Conservation (phyloP, 2,888 invertebrate species). For the Lepidochrysops patricia region DNA sequence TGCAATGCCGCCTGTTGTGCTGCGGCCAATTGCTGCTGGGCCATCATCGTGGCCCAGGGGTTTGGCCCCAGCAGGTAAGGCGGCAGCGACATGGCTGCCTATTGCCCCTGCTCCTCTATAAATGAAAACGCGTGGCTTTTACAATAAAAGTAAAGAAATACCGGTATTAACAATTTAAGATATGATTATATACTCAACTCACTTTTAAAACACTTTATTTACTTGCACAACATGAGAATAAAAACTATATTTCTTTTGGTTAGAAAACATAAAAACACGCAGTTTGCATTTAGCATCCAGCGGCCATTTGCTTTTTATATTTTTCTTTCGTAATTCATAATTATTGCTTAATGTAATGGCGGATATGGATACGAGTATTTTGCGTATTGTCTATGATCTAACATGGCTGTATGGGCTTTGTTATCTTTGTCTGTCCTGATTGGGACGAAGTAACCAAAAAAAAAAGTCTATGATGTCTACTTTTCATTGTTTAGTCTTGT, state of each 20-base stretch:
- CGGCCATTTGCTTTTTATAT: slow-evolving; percentile 48
- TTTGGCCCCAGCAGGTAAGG: slow-evolving; percentile 85
- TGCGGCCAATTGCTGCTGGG: slow-evolving; percentile 85
- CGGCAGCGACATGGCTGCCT: slow-evolving; percentile 82
- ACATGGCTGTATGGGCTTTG: no score
- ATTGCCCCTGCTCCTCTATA: slow-evolving; percentile 32
- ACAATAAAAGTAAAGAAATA: slow-evolving; percentile 4
- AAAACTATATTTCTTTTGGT: background rate
- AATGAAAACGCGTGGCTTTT: slow-evolving; percentile 23
- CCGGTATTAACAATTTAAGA: background rate
- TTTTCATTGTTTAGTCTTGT: background rate
- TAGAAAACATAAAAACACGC: slow-evolving; percentile 2
- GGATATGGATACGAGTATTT: background rate
- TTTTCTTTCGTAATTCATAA: no score
- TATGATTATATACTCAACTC: background rate
- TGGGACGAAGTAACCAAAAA: no score
- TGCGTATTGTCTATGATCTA: background rate
- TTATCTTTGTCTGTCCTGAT: no score
- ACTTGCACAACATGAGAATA: background rate
- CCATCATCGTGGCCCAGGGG: slow-evolving; percentile 93
- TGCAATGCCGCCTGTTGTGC: slow-evolving; percentile 80
- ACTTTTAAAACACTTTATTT: slow-evolving; percentile 2
- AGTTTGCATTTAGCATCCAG: slow-evolving; percentile 7
- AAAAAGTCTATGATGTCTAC: no score
- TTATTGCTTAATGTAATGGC: no score